Evolutionary conservation across 2,113 vertebrate genomes (phyloP).

Genomic region (Conger conger): DNA sequence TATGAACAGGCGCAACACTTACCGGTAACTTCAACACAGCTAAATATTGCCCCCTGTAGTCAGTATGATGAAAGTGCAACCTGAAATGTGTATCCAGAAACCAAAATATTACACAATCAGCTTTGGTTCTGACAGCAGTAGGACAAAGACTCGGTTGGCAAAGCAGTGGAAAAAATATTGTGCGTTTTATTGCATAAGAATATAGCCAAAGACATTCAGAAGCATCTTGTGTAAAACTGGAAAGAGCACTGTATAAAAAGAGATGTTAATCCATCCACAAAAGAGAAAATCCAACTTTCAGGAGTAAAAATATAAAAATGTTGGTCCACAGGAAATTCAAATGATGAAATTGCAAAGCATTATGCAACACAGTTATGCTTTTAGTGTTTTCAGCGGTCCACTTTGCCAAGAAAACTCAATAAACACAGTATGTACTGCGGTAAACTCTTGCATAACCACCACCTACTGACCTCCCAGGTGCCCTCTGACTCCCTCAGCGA

Average conservation of each 20-base stretch:
- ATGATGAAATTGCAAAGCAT: not conserved
- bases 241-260: not conserved
- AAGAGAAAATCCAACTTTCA: not conserved
- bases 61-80: not conserved
- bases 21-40: not conserved
- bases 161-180: not conserved
- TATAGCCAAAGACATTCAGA: not conserved
- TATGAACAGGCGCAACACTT: no score
- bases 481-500: no score
- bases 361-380: not conserved
- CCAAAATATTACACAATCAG: no score
- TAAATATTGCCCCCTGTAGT: not conserved
- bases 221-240: not conserved
- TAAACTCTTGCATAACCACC: not conserved
- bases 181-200: not conserved
- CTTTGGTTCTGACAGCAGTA: no score
- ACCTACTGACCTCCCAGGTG: no score
- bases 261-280: not conserved
- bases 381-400: not conserved
- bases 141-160: not conserved
- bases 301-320: not conserved
- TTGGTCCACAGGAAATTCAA: not conserved
- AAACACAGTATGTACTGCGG: not conserved
- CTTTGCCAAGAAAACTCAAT: not conserved
- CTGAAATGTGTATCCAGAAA: not conserved